Evolutionary conservation across 2,797 vertebrate species (phyloP), one percentile per base, ranked within the genome.

Genomic region (Hyperoplus immaculatus): DNA sequence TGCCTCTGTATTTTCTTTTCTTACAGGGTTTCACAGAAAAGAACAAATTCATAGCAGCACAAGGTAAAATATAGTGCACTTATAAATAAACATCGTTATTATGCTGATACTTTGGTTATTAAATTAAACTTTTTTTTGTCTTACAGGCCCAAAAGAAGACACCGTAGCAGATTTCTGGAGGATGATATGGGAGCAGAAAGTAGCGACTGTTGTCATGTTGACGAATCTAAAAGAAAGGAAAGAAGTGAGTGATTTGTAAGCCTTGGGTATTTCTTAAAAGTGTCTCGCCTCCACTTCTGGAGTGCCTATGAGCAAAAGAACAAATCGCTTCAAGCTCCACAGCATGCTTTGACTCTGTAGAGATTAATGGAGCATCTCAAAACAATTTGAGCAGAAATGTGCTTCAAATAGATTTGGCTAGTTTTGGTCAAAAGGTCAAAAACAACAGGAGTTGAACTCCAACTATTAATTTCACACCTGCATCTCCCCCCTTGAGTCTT

Each of bases 141-240:
- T 59, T 5, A 54, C 89, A 99, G 98, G 98, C 47, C 97, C 98
- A 4, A 99, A 99, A 77, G 97, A 97, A 83, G 98, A 99, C 11
- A 99, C 97, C 0, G 95, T 96, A 0, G 95, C 96, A 6, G 98
- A 99, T 74, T 99, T 97, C 93, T 99, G 98, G 98, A 96, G 97
- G 84, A 98, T 98, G 98, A 93, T 99, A 63, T 99, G 98, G 98
- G 98, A 99, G 84, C 97, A 98, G 92, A 99, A 98, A 90, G 94
- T 97, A 0, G 92, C 97, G 0, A 95, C 97, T 0, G 94, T 99
- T 1, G 97, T 99, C 80, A 99, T 99, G 98, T 71, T 99, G 87
- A 99, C 98, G 0, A 99, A 99, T 91, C 88, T 99, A 82, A 99
- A 98, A 75, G 98, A 99, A 68, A 96, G 98, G 38, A 99, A 99